Conservation (phyloP, 2,888 invertebrate genomes). For the Darwinula stevensoni region DNA sequence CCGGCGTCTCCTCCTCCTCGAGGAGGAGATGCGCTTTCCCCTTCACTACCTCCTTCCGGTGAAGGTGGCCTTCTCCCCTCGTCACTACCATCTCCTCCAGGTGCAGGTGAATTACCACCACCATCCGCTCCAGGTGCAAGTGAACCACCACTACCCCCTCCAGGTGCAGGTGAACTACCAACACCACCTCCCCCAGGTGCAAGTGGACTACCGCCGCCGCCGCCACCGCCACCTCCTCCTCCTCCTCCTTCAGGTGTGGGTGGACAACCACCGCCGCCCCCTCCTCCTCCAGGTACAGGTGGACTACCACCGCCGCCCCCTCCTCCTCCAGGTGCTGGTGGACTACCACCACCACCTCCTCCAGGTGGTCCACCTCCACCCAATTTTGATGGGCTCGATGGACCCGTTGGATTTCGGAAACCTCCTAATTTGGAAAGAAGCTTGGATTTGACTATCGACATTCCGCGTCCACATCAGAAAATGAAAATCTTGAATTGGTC, state of each 20-base stretch:
- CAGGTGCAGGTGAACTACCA: too few relatives aligned
- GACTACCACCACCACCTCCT: conserved; percentile 4
- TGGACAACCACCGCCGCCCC: too few relatives aligned
- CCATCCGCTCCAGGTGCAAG: conserved; percentile 7
- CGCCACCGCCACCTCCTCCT: too few relatives aligned
- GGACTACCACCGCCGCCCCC: conserved; percentile 5
- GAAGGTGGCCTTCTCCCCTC: too few relatives aligned
- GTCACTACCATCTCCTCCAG: conserved; percentile 9
- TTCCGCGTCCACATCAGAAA: conserved; percentile 17
- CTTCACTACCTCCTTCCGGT: too few relatives aligned
- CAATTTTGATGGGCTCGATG: not conserved
- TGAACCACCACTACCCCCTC: conserved; percentile 10
- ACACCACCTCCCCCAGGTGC: too few relatives aligned
- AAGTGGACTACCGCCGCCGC: too few relatives aligned
- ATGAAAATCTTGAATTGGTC: conserved; percentile 21
- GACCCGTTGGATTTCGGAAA: not conserved
- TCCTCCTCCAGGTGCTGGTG: too few relatives aligned
- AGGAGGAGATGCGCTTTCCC: too few relatives aligned
- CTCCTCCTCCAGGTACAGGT: too few relatives aligned
- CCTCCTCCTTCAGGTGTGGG: conserved; percentile 5
- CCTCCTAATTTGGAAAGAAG: not conserved
- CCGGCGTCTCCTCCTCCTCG: too few relatives aligned
- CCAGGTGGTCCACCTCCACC: conserved; percentile 4
- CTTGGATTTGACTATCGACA: conserved; percentile 7
- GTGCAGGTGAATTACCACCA: conserved; percentile 8